Percentiles rank a stretch among this genome's conserved stretches.
phyloP scores from a whole-genome alignment of 2,113 vertebrate genomes.

The Formicarius rufipectus region DNA sequence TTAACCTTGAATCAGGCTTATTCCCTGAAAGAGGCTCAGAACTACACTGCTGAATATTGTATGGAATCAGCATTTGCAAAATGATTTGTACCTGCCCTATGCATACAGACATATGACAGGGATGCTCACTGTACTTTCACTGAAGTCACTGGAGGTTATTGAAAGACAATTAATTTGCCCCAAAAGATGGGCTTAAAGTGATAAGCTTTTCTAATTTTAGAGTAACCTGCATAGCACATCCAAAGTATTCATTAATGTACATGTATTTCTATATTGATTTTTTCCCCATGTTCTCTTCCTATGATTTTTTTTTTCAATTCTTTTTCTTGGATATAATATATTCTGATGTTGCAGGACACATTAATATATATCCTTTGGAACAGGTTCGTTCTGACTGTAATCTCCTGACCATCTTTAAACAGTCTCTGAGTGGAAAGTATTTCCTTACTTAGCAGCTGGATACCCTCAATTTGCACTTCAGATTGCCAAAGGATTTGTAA shows the following conservation, averaged over 20 bases:
- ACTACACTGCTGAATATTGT: neutral
- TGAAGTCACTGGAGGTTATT: neutral
- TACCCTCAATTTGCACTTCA: neutral
- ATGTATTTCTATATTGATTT: neutral
- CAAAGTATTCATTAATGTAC: neutral
- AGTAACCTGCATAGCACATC: neutral
- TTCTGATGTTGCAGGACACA: neutral
- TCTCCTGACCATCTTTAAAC: slow-evolving; percentile 11
- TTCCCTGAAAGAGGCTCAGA: neutral
- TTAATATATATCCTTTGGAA: neutral
- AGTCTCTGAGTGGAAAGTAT: slow-evolving; percentile 42
- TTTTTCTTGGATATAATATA: neutral
- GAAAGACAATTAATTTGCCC: neutral
- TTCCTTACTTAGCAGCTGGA: slow-evolving; percentile 13
- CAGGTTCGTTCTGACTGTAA: neutral
- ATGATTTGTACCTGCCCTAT: neutral
- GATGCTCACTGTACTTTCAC: neutral
- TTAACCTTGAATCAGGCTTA: neutral
- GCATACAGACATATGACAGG: rapidly evolving
- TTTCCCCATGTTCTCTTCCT: neutral
- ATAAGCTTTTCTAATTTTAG: slow-evolving; percentile 28
- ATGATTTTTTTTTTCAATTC: no score
- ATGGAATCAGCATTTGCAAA: neutral
- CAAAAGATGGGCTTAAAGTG: neutral
- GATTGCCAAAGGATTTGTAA: slow-evolving; percentile 41